These are phyloP conservation scores for Ibycter americanus DNA, from an alignment of 2,797 vertebrate genomes.

Conservation along the genomic window DNA sequence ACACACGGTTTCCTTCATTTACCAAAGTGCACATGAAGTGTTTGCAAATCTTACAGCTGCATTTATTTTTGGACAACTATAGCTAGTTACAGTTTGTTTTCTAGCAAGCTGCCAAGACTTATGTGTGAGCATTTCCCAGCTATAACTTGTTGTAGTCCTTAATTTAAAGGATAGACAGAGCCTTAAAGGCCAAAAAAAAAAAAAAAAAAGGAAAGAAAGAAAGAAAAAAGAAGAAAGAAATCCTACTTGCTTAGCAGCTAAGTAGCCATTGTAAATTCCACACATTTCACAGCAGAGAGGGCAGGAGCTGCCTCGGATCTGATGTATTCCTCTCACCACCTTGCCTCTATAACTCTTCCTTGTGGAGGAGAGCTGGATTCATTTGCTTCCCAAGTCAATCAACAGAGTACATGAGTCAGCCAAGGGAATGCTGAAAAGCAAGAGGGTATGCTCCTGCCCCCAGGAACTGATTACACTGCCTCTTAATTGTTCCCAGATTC, in stretches of 20 bases:
- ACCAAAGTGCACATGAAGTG: background rate
- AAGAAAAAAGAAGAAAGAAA: background rate
- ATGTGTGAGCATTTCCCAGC: background rate
- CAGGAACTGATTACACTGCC: conserved; percentile 55
- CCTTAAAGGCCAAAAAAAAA: background rate
- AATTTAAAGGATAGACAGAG: background rate
- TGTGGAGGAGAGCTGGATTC: conserved; percentile 39
- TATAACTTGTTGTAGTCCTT: background rate
- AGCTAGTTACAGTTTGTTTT: background rate
- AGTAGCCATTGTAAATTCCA: conserved; percentile 52
- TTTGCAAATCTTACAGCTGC: background rate
- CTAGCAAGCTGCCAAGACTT: background rate
- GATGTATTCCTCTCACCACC: conserved; percentile 63
- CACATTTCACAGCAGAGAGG: conserved; percentile 31
- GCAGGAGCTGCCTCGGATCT: conserved; percentile 32
- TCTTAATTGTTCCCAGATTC: conserved; percentile 70
- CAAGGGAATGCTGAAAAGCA: conserved; percentile 64
- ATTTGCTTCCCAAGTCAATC: conserved; percentile 67
- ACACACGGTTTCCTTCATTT: background rate
- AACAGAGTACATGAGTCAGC: conserved; percentile 67
- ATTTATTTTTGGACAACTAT: background rate
- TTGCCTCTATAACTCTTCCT: conserved; percentile 58
- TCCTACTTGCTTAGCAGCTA: conserved; percentile 2
- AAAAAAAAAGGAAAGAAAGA: background rate
- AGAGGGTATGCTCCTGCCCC: conserved; percentile 48